Evolutionary conservation across 2,888 invertebrate genomes (phyloP).

Genomic region (Horisme vitalbata): DNA sequence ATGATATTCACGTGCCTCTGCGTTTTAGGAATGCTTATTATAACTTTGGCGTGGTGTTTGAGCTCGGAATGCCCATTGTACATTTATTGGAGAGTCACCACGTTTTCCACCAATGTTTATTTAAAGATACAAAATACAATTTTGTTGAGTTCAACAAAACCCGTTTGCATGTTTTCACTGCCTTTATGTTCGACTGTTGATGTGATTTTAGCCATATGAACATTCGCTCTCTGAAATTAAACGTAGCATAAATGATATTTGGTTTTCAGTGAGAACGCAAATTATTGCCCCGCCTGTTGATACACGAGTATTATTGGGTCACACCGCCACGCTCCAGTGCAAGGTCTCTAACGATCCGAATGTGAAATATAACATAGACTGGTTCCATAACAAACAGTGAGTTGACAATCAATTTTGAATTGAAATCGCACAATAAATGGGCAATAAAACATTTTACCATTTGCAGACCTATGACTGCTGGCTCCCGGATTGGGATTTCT

Average conservation of each 20-base stretch:
- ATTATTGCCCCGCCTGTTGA: conserved; percentile 97
- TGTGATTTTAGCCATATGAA: conserved; percentile 21
- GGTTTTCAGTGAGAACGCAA: conserved; percentile 91
- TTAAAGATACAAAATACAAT: conserved; percentile 21
- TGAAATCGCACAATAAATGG: conserved; percentile 16
- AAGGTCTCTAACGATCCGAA: conserved; percentile 96
- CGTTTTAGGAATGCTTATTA: background rate
- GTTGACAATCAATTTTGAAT: conserved; percentile 49
- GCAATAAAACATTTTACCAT: conserved; percentile 16
- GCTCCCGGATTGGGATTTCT: conserved; percentile 88
- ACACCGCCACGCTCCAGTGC: conserved; percentile 96
- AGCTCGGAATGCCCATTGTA: conserved; percentile 10
- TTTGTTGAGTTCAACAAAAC: conserved; percentile 14
- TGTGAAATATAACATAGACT: conserved; percentile 92
- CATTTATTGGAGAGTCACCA: conserved; percentile 6
- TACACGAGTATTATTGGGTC: conserved; percentile 94
- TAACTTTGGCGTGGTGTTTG: background rate
- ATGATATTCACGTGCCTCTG: conserved; percentile 43
- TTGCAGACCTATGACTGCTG: conserved; percentile 76
- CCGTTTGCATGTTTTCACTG: conserved; percentile 12
- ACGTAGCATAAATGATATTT: conserved; percentile 23
- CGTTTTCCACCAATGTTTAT: conserved; percentile 12
- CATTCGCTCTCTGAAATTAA: conserved; percentile 3
- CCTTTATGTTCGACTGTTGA: conserved; percentile 24
- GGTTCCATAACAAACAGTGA: conserved; percentile 94